A percentile compares a stretch with the other conserved stretches of the same genome.
Conservation (phyloP, 2,888 invertebrate genomes). For the Drosophila emarginata region DNA sequence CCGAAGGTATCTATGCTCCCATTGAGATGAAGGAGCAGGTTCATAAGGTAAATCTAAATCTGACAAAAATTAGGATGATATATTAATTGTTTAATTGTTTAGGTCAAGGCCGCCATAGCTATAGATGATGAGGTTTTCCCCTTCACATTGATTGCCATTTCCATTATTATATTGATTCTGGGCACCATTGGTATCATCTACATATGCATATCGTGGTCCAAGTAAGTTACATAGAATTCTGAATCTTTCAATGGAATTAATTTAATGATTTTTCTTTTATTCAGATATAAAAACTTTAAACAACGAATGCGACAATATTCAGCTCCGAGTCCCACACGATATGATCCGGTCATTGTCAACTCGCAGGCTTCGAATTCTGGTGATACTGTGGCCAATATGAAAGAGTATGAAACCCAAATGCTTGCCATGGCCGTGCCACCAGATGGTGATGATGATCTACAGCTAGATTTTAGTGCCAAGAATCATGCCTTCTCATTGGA, state of each 20-base stretch:
- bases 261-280: background rate
- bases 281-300: constrained; percentile 93
- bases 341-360: constrained; percentile 86
- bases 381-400: constrained; percentile 86
- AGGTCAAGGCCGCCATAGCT: constrained; percentile 84
- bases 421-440: constrained; percentile 95
- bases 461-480: constrained; percentile 92
- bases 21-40: constrained; percentile 81
- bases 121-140: constrained; percentile 90
- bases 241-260: background rate
- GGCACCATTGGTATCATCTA: constrained; percentile 95
- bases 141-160: constrained; percentile 93
- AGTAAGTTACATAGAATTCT: constrained; percentile 84
- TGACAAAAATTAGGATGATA: too few species aligned
- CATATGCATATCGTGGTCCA: constrained; percentile 96
- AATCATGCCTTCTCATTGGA: constrained; percentile 94
- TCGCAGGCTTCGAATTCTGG: constrained; percentile 83
- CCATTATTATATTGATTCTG: constrained; percentile 93
- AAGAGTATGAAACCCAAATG: constrained; percentile 97
- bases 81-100: background rate
- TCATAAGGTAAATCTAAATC: constrained; percentile 71
- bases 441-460: constrained; percentile 91
- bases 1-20: constrained; percentile 86
- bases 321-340: constrained; percentile 86
- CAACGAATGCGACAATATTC: constrained; percentile 91